phyloP scores from a whole-genome alignment of 2,797 vertebrate genomes.

The Channa striata region DNA sequence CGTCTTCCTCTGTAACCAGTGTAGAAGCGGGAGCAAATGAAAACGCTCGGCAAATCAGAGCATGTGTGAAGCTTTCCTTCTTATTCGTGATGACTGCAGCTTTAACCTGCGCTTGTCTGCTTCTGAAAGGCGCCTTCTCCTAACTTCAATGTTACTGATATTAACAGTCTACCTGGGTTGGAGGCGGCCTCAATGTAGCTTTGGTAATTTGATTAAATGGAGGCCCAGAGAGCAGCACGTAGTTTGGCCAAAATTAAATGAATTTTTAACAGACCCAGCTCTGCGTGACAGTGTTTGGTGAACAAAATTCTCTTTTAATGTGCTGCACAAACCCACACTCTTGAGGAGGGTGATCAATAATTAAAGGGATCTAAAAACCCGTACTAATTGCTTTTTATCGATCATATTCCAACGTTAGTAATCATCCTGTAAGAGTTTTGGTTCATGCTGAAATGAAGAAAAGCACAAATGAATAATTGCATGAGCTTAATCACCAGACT shows the following conservation, averaged over 20 bases:
- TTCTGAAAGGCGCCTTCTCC: constrained; percentile 23
- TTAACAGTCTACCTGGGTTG: not conserved
- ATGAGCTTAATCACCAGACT: constrained; percentile 12
- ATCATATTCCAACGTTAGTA: constrained; percentile 50
- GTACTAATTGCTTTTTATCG: constrained; percentile 60
- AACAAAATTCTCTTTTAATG: constrained; percentile 25
- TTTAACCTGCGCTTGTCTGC: constrained; percentile 29
- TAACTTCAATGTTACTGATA: constrained; percentile 19
- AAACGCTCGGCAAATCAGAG: constrained; percentile 20
- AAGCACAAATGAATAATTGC: constrained; percentile 29
- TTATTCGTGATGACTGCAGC: constrained; percentile 32
- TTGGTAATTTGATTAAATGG: constrained; percentile 48
- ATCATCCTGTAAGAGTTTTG: constrained; percentile 49
- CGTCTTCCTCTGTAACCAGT: constrained; percentile 28
- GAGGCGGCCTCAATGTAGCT: constrained; percentile 3
- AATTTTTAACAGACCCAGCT: constrained; percentile 16
- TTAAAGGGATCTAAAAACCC: constrained; percentile 51
- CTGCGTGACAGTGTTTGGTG: constrained; percentile 27
- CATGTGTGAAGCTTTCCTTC: constrained; percentile 1
- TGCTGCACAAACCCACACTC: constrained; percentile 28
- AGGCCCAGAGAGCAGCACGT: not conserved
- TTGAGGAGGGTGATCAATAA: constrained; percentile 44
- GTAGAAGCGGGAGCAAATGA: constrained; percentile 13
- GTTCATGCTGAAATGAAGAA: constrained; percentile 30
- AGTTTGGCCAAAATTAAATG: constrained; percentile 38